phyloP scores from a whole-genome alignment of 2,797 vertebrate genomes.

The Salarias fasciatus region DNA sequence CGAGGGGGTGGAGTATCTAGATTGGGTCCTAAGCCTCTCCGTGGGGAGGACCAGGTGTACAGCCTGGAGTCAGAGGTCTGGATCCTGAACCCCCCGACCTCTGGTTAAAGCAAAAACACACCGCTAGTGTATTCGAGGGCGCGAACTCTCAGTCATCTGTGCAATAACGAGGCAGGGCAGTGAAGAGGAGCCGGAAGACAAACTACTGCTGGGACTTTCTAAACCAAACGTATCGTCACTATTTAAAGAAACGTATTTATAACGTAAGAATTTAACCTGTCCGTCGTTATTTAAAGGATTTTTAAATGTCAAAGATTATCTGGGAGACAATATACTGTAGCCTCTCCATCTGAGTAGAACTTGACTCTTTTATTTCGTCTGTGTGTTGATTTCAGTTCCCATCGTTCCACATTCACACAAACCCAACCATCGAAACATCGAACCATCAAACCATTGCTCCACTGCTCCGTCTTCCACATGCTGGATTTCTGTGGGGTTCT shows the following conservation, averaged over 20 bases:
- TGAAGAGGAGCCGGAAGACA: conserved; percentile 30
- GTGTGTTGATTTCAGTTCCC: conserved; percentile 45
- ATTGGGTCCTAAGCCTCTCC: no score
- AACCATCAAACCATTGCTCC: no score
- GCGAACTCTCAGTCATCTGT: conserved; percentile 74
- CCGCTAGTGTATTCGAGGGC: conserved; percentile 75
- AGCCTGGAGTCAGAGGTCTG: no score
- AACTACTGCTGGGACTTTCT: conserved; percentile 73
- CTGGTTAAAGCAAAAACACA: conserved; percentile 77
- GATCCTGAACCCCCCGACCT: conserved; percentile 24
- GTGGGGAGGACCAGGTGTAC: no score
- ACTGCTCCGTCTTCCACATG: conserved; percentile 69
- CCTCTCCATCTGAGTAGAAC: conserved; percentile 55
- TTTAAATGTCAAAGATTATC: conserved; percentile 74
- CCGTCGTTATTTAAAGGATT: conserved; percentile 79
- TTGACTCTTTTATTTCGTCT: conserved; percentile 23
- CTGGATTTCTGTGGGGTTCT: conserved; percentile 61
- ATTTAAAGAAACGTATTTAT: conserved; percentile 74
- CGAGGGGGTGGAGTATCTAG: no score
- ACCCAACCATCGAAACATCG: no score
- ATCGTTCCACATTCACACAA: no score
- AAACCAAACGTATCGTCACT: conserved; percentile 59
- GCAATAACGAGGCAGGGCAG: conserved; percentile 78
- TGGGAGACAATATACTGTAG: conserved; percentile 78
- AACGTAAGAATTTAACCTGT: conserved; percentile 75